phyloP scores from a whole-genome alignment of 2,888 invertebrate species.

The Criorhina ranunculi region DNA sequence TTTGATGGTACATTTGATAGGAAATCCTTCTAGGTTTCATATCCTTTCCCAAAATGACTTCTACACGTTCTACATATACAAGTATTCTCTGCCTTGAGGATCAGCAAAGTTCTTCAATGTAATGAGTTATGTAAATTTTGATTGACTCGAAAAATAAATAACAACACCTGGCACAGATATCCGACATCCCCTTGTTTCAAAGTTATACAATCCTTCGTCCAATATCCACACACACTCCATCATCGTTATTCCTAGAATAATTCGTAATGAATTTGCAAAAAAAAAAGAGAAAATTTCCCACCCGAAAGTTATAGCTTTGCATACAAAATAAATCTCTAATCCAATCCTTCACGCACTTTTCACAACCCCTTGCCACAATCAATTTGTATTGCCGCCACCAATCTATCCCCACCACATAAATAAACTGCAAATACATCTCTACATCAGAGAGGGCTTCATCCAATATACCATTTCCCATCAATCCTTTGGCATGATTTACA shows the following conservation, averaged over 20 bases:
- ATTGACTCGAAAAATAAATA: too few relatives aligned
- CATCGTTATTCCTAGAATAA: neutral
- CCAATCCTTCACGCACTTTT: constrained; percentile 73
- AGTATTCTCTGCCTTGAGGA: too few relatives aligned
- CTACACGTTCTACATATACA: too few relatives aligned
- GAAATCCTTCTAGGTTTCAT: too few relatives aligned
- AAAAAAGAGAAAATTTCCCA: too few relatives aligned
- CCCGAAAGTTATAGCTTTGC: constrained; percentile 48
- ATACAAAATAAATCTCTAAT: constrained; percentile 62
- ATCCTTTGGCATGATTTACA: constrained; percentile 75
- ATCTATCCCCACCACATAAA: constrained; percentile 52
- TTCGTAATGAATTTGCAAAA: constrained; percentile 41
- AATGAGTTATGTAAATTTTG: too few relatives aligned
- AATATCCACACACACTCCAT: neutral
- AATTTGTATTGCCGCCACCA: constrained; percentile 63
- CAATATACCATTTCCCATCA: constrained; percentile 62
- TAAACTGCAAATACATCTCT: constrained; percentile 67
- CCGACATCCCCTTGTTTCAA: neutral
- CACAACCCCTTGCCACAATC: constrained; percentile 68
- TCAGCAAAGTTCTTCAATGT: too few relatives aligned
- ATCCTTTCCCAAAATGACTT: too few relatives aligned
- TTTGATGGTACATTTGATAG: too few relatives aligned
- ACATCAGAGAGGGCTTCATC: constrained; percentile 45
- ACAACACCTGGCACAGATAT: too few relatives aligned
- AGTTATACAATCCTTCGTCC: neutral